phyloP scores from a whole-genome alignment of 92 coral and sea anemone genomes.

The Meandrina meandrites region DNA sequence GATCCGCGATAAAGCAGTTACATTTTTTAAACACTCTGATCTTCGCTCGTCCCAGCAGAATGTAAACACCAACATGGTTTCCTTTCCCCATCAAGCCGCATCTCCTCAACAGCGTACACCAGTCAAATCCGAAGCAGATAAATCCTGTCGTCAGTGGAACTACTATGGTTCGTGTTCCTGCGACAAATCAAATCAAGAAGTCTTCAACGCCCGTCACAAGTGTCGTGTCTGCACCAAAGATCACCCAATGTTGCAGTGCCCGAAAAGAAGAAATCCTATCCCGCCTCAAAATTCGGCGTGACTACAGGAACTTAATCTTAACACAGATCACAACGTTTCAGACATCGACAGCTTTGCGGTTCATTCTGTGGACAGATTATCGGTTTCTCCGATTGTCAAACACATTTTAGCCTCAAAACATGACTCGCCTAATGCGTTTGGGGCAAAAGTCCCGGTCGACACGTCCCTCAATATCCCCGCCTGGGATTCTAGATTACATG shows the following conservation, averaged over 20 bases:
- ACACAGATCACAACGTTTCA: no score
- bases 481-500: background rate
- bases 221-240: conserved; percentile 37
- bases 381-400: no score
- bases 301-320: background rate
- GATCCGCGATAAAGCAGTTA: conserved; percentile 10
- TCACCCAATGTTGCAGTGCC: background rate
- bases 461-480: conserved; percentile 14
- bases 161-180: conserved; percentile 28
- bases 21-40: conserved; percentile 16
- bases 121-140: background rate
- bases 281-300: background rate
- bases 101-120: background rate
- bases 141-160: conserved; percentile 24
- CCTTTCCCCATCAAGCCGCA: background rate
- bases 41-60: background rate
- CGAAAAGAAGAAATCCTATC: conserved; percentile 4
- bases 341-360: no score
- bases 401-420: background rate
- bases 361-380: no score
- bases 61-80: background rate
- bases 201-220: background rate
- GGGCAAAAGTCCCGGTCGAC: conserved; percentile 17
- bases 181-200: conserved; percentile 5
- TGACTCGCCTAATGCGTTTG: conserved; percentile 25